A percentile compares a stretch with the other conserved stretches of the same genome.
phyloP scores from a whole-genome alignment of 2,113 vertebrate species.

The Bufo gargarizans region DNA sequence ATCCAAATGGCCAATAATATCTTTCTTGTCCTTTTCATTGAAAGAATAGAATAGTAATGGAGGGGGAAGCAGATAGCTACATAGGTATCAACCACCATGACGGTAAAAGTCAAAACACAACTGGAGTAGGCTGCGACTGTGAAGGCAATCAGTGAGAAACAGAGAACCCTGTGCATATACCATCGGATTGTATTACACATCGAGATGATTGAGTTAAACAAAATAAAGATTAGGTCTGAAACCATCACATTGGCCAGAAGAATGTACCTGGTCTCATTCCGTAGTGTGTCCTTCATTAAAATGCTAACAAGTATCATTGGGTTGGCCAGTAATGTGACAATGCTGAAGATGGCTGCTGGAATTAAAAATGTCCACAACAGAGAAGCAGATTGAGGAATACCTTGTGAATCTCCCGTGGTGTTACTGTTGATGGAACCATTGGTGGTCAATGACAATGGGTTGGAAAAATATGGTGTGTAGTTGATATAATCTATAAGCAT shows the following conservation, averaged over 20 bases:
- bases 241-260: constrained; percentile 77
- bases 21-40: constrained; percentile 63
- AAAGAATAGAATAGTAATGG: constrained; percentile 70
- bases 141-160: constrained; percentile 68
- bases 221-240: constrained; percentile 74
- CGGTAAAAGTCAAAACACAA: constrained; percentile 75
- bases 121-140: constrained; percentile 69
- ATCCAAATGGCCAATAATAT: constrained; percentile 71
- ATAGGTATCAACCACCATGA: constrained; percentile 78
- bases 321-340: constrained; percentile 68
- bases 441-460: background rate
- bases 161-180: constrained; percentile 62
- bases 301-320: constrained; percentile 73
- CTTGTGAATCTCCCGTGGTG: background rate
- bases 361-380: constrained; percentile 71
- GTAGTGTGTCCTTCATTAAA: constrained; percentile 65
- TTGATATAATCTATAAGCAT: constrained; percentile 20
- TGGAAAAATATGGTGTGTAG: background rate
- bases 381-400: constrained; percentile 48
- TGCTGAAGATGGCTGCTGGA: constrained; percentile 66
- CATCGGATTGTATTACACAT: constrained; percentile 62
- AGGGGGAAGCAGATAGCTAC: constrained; percentile 76
- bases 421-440: background rate
- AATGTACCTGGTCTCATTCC: constrained; percentile 76
- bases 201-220: constrained; percentile 68